Percentiles rank a stretch among this genome's conserved stretches.
Conservation (phyloP, 2,888 invertebrate species). For the Catocala sponsa region DNA sequence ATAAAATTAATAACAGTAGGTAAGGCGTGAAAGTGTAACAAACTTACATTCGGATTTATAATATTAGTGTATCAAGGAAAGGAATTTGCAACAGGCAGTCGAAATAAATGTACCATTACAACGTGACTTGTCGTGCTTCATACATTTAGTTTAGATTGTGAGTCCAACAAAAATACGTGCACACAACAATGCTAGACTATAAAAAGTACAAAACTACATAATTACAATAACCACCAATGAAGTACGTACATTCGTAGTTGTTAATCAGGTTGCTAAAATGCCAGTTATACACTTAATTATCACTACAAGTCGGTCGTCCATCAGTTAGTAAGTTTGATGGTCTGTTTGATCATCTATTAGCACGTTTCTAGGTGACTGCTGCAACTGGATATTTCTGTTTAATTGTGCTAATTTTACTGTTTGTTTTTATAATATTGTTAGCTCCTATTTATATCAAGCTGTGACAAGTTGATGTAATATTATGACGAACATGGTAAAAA, state of each 20-base stretch:
- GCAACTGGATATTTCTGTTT: constrained; percentile 35
- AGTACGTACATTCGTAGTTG: constrained; percentile 23
- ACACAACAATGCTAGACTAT: too few species aligned
- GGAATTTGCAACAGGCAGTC: too few species aligned
- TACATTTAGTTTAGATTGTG: too few species aligned
- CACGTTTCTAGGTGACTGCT: constrained; percentile 53
- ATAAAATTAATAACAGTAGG: too few species aligned
- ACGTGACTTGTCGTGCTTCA: too few species aligned
- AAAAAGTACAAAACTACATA: background rate
- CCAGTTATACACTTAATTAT: constrained; percentile 52
- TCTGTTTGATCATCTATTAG: constrained; percentile 56
- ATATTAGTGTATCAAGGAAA: too few species aligned
- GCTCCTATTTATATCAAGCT: background rate
- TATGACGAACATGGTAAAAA: too few species aligned
- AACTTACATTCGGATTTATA: too few species aligned
- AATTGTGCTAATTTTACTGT: constrained; percentile 33
- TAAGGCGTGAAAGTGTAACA: too few species aligned
- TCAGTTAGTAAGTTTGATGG: constrained; percentile 59
- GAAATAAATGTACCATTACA: too few species aligned
- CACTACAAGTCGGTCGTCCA: constrained; percentile 48
- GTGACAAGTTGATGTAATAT: too few species aligned
- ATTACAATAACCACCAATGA: constrained; percentile 14
- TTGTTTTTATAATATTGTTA: constrained; percentile 7
- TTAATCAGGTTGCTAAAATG: constrained; percentile 48
- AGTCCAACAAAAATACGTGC: too few species aligned